Conservation (phyloP, 2,113 vertebrate genomes). For the Quiscalus mexicanus region DNA sequence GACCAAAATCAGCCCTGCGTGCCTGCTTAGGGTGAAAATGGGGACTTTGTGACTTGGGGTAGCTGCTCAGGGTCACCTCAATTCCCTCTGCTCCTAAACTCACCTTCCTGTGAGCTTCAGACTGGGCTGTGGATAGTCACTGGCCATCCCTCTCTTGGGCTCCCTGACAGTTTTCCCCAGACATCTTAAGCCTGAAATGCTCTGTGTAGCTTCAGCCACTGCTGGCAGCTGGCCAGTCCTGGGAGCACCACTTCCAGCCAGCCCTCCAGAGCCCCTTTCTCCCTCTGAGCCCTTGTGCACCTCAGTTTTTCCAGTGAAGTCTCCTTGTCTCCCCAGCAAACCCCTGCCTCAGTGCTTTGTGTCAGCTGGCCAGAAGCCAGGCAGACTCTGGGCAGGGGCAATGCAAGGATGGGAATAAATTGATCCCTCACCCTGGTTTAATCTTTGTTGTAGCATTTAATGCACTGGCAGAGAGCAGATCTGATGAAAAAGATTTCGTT, state of each 20-base stretch:
- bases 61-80: background rate
- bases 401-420: background rate
- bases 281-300: background rate
- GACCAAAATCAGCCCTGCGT: background rate
- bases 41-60: rapidly evolving
- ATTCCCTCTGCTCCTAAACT: background rate
- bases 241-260: background rate
- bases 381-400: background rate
- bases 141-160: background rate
- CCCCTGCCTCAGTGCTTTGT: background rate
- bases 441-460: background rate
- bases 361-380: background rate
- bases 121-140: background rate
- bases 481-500: background rate
- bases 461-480: background rate
- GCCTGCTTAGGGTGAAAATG: background rate
- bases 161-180: background rate
- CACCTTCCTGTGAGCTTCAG: background rate
- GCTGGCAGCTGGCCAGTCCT: background rate
- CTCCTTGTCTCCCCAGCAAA: background rate
- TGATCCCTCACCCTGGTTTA: background rate
- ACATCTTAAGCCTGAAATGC: background rate
- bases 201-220: background rate
- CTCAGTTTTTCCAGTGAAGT: background rate
- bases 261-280: background rate